Percentiles rank a stretch among this genome's conserved stretches.
Evolutionary conservation across 2,888 invertebrate genomes (phyloP).

Genomic region (Taphrorychus bicolor): DNA sequence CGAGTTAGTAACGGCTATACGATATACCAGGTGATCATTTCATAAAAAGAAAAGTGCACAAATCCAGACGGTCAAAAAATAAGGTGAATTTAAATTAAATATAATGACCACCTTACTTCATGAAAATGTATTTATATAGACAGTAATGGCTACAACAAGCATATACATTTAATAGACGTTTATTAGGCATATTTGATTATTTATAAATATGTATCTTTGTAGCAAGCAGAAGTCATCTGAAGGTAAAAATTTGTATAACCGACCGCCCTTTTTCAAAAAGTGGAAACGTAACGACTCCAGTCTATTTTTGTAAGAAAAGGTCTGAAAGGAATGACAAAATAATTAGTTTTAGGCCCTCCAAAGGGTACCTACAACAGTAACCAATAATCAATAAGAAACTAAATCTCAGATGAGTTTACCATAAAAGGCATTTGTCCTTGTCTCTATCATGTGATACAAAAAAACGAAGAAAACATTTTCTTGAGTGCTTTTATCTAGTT

Average conservation of each 20-base stretch:
- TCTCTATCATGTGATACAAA: too few species aligned
- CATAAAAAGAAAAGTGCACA: too few species aligned
- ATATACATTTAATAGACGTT: background rate
- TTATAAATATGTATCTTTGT: conserved; percentile 17
- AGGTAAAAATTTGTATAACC: too few species aligned
- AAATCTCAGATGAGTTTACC: background rate
- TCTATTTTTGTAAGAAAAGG: too few species aligned
- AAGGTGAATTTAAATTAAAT: background rate
- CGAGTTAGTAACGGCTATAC: background rate
- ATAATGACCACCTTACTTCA: background rate
- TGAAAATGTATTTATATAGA: conserved; percentile 4
- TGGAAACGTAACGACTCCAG: too few species aligned
- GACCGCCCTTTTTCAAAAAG: too few species aligned
- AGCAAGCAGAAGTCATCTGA: conserved; percentile 16
- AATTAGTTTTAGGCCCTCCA: background rate
- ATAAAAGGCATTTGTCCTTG: too few species aligned
- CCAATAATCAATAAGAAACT: conserved; percentile 13
- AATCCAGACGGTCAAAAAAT: too few species aligned
- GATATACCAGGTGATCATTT: background rate
- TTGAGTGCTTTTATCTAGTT: too few species aligned
- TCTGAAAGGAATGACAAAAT: too few species aligned
- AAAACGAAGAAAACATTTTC: too few species aligned
- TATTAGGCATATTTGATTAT: conserved; percentile 2
- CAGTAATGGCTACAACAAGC: background rate
- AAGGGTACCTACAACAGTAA: too few species aligned